A percentile compares a stretch with the other conserved stretches of the same genome.
Evolutionary conservation across 2,888 invertebrate species (phyloP).

Genomic region (Xanthia togata): DNA sequence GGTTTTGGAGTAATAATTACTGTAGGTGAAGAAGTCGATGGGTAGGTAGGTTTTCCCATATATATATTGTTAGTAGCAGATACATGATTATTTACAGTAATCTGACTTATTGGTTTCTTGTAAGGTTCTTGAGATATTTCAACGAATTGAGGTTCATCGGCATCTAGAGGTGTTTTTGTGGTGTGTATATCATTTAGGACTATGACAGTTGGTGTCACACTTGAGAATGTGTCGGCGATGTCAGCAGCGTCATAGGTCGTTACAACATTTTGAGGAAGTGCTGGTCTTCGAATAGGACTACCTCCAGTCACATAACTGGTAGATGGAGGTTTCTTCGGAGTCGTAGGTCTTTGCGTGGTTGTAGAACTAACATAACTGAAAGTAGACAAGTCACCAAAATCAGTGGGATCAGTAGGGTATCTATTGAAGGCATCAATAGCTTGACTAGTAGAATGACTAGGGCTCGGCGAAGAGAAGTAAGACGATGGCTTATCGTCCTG

Average conservation of each 20-base stretch:
- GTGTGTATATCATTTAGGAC: slow-evolving; percentile 82
- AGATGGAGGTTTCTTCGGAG: slow-evolving; percentile 79
- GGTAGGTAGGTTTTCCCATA: slow-evolving; percentile 82
- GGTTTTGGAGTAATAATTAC: slow-evolving; percentile 93
- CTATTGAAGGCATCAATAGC: slow-evolving; percentile 86
- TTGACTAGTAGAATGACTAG: slow-evolving; percentile 87
- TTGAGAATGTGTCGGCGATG: slow-evolving; percentile 82
- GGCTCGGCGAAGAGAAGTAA: slow-evolving; percentile 80
- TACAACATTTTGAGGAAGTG: slow-evolving; percentile 75
- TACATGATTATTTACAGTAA: slow-evolving; percentile 91
- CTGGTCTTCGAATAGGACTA: slow-evolving; percentile 88
- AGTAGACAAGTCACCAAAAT: slow-evolving; percentile 84
- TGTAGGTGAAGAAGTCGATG: slow-evolving; percentile 91
- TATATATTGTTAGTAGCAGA: slow-evolving; percentile 90
- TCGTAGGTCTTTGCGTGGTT: slow-evolving; percentile 78
- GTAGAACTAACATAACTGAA: slow-evolving; percentile 84
- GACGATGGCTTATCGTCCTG: slow-evolving; percentile 76
- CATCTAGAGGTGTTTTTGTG: slow-evolving; percentile 76
- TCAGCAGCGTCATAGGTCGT: slow-evolving; percentile 77
- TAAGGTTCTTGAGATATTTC: slow-evolving; percentile 89
- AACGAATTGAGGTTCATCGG: slow-evolving; percentile 83
- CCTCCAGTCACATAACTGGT: slow-evolving; percentile 87
- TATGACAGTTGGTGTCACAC: slow-evolving; percentile 88
- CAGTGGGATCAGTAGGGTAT: slow-evolving; percentile 85
- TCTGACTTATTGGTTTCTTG: slow-evolving; percentile 87